Conservation (phyloP, 1,140 invertebrate species). For the Potamilus streckersoni region DNA sequence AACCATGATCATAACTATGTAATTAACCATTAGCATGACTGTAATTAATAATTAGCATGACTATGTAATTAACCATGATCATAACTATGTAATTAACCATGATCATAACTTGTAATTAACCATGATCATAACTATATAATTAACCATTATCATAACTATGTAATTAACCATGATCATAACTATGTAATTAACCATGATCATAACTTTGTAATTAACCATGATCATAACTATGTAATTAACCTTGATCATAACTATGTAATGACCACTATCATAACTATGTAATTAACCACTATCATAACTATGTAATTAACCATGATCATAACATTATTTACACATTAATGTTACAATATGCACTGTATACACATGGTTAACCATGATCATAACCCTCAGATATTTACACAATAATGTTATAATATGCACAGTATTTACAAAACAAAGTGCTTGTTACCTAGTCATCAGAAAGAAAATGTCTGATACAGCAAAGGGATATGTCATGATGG, state of each 20-base stretch:
- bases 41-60: too few species aligned
- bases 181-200: not conserved
- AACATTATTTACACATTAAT: not conserved
- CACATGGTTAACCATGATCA: not conserved
- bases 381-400: too few species aligned
- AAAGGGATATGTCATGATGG: too few species aligned
- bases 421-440: too few species aligned
- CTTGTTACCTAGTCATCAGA: too few species aligned
- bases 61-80: not conserved
- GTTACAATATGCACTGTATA: too few species aligned
- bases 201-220: not conserved
- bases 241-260: not conserved
- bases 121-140: not conserved
- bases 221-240: not conserved
- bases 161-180: slow-evolving; percentile 26
- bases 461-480: too few species aligned
- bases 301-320: slow-evolving; percentile 33
- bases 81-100: not conserved
- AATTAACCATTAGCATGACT: slow-evolving; percentile 29
- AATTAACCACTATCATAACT: not conserved
- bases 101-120: not conserved
- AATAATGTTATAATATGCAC: too few species aligned
- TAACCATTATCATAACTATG: slow-evolving; percentile 20
- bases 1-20: slow-evolving; percentile 25
- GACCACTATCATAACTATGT: slow-evolving; percentile 23